Conservation (phyloP, 2,797 vertebrate species). For the Todus mexicanus region DNA sequence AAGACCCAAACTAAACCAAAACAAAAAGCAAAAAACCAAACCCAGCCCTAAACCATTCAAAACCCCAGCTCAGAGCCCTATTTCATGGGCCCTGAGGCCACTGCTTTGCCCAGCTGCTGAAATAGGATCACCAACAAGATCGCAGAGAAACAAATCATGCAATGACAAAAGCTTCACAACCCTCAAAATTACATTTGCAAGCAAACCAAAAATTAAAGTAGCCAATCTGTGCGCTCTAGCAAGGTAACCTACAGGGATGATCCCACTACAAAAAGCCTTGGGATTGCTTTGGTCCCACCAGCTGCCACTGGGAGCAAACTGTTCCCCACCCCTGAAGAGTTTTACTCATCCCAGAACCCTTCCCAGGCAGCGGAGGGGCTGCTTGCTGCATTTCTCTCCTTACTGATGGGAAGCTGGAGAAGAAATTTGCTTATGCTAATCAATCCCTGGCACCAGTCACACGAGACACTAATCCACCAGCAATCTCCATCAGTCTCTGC, state of each 20-base stretch:
- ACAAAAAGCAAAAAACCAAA: not conserved
- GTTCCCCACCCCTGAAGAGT: not conserved
- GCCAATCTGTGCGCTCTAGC: not conserved
- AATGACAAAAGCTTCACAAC: not conserved
- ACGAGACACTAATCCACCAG: constrained; percentile 45
- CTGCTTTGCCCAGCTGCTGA: not conserved
- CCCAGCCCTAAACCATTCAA: not conserved
- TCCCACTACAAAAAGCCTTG: not conserved
- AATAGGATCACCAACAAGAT: not conserved
- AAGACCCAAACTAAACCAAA: not conserved
- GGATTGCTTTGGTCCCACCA: not conserved
- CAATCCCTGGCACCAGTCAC: constrained; percentile 24
- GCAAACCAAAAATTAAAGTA: not conserved
- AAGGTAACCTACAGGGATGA: not conserved
- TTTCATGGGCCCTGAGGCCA: not conserved
- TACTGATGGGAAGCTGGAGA: not conserved
- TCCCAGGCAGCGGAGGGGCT: not conserved
- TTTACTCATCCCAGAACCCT: not conserved
- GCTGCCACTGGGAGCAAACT: not conserved
- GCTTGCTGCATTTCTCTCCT: not conserved
- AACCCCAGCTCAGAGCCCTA: not conserved
- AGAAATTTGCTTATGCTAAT: constrained; percentile 65
- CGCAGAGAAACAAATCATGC: not conserved
- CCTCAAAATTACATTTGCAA: not conserved
- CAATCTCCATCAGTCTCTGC: constrained; percentile 56